Base-by-base conservation (phyloP, 2,888 invertebrate species). In the Plagodis pulveraria region DNA sequence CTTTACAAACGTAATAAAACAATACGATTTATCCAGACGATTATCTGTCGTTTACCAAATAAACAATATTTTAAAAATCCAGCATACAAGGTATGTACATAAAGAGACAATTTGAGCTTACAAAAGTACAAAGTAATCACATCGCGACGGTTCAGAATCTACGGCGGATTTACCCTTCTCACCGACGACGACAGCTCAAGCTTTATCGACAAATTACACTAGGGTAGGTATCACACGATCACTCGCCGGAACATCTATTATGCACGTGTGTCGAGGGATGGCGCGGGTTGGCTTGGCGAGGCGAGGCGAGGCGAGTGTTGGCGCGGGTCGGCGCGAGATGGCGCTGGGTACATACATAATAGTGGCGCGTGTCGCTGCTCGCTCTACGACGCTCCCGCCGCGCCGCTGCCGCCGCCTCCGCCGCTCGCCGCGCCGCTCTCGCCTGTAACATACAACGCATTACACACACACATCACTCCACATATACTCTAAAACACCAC, bases 61-160 rank as follows among this genome's bases (percentile, higher is more conserved):
- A 81, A 83, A 81, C 78, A 77, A 36, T 36, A 77, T 11, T 42
- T n/a, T 76, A 74, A 74, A 80, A 86, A 87, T 84, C 80, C 84
- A 83, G 83, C 79, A 76, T 80, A 77, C 81, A 85, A 89, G 83
- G 87, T 90, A 91, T 91, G 83, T 91, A 90, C 89, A 91, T 82
- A 87, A 85, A 81, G 81, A 84, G 86, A 84, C 83, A 86, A 86
- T 89, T 89, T 87, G 91, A 91, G 88, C 90, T 90, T 91, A 91
- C 89, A 91, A 90, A 91, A 91, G 89, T 91, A 91, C 89, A 90
- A 91, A 91, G 85, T 84, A 85, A 90, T 88, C 86, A 89, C 90
- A 87, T 86, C 80, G 89, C 88, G 84, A 88, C 86, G 89, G 87
- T 87, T 83, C 79, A 83, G 86, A 87, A 85, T 85, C 84, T 87